Base-by-base conservation (phyloP, 2,888 invertebrate genomes). In the Hydrotaea cyrtoneurina region DNA sequence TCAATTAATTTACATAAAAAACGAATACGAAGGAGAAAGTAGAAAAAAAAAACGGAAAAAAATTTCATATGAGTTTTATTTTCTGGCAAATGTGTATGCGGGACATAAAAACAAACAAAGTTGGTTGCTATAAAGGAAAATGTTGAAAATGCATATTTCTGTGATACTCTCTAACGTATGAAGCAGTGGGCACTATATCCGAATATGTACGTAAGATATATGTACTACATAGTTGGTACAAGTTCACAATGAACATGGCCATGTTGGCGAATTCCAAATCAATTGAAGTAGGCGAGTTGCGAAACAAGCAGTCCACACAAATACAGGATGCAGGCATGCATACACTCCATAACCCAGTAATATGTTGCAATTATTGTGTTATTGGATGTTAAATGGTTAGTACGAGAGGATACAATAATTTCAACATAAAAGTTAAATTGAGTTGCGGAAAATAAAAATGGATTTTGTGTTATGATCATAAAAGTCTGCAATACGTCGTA, bases 1-100 rank as follows among this genome's bases (percentile, higher is more conserved):
- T 84, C 71, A 85, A 85, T 82, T 76, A 53, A 57, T 80, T 80
- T 71, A 62, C 75, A 84, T 80, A 23, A 59, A 23, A 26, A 59
- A 59, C 43, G 43, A 23, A 46, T 19, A 66, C 21, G 31, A 7
- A 46, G 79, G 46, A 59, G 76, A 46, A 71, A 78, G 57, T 78
- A 39, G 80, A 57, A 80, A 64, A 72, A 73, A 77, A 64, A 80
- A 73, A 53, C 0, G 64, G 59, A 79, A 79, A 80, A 79, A 73
- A 36, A 10, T 62, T 79, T 75, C 57, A 81, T 57, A 77, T 85
- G 77, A 85, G 74, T 82, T 79, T 73, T 74, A 36, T 79, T 69
- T 72, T 77, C 73, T 82, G 76, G 73, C 79, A 79, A 77, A 77
- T 73, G 62, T 74, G 53, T 43, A 71, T 64, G 78, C 55, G 78